Evolutionary conservation across 2,888 invertebrate genomes (phyloP), one percentile per base, ranked within the genome.

Genomic region (Cataglyphis livida): DNA sequence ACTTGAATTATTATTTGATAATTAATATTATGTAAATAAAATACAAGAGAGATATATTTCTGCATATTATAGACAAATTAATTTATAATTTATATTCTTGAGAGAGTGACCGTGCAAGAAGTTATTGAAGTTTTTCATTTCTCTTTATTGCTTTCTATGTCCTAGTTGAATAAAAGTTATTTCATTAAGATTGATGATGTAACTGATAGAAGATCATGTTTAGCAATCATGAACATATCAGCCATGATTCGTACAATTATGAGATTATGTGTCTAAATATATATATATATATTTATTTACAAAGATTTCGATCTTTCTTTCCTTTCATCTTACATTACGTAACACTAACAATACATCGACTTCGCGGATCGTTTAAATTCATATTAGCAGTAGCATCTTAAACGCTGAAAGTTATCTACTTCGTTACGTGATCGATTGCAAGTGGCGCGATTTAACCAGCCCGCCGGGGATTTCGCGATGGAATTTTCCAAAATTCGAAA

Each of bases 401-500:
- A 75, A 48, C 44, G 64, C 10, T 21, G 35, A 1, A 41, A 28
- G 48, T 57, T 54, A 54, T 41, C 76, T 66, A 28, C 28, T 66
- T 66, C 57, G 57, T 76, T 44, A 57, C 35, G 38, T 62, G 28
- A 44, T 54, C 65, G 76, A 44, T 25, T 35, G 65, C 48, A 82
- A 82, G 70, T 62, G 25, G 51, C 38, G 15, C 70, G 70, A 59
- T 70, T 70, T 68, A 61, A 81, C 44, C 57, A 21, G 70, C 44
- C 51, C 71, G 59, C 48, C 66, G 68, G n/a, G 61, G 74, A 35
- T 48, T 41, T n/a, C 48, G 64, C 68, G 54, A 41, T 48, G 70
- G 78, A 84, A 78, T 84, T 84, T 84, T 84, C 73, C 59, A 83
- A 84, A 83, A 84, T 83, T 84, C 78, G 66, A 76, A 54, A 57